Evolutionary conservation across 2,888 invertebrate genomes (phyloP).

Genomic region (Epinotia brunnichana): DNA sequence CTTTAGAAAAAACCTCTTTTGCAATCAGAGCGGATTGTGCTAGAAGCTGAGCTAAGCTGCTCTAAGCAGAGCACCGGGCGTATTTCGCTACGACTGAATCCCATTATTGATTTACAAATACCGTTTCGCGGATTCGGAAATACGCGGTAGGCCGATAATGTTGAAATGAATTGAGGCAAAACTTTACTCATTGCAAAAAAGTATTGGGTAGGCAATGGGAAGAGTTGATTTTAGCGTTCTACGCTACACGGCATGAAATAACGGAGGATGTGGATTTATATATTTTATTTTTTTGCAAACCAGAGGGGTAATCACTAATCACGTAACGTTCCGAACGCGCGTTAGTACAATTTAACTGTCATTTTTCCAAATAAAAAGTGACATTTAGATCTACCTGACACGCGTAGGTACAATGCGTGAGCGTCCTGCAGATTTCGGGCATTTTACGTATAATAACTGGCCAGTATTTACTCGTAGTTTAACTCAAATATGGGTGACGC

Average conservation of each 20-base stretch:
- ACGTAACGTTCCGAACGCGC: too few relatives aligned
- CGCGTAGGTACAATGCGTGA: too few relatives aligned
- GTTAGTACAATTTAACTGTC: too few relatives aligned
- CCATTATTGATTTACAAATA: constrained; percentile 61
- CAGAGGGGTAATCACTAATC: too few relatives aligned
- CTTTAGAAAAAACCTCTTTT: constrained; percentile 70
- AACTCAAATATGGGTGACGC: neutral
- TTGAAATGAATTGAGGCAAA: constrained; percentile 20
- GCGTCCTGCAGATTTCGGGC: too few relatives aligned
- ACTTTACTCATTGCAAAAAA: constrained; percentile 16
- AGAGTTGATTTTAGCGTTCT: neutral
- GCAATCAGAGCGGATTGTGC: constrained; percentile 78
- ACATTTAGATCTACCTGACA: too few relatives aligned
- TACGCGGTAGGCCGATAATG: constrained; percentile 40
- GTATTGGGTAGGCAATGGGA: neutral
- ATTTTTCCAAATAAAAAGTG: too few relatives aligned
- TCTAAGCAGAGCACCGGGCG: constrained; percentile 61
- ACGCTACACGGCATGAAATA: too few relatives aligned
- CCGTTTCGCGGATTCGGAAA: constrained; percentile 28
- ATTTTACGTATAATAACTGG: neutral
- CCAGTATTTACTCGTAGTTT: neutral
- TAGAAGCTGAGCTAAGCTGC: constrained; percentile 68
- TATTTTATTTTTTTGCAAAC: too few relatives aligned
- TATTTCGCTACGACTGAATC: constrained; percentile 59
- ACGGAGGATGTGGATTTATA: too few relatives aligned